Percentiles rank a stretch among this genome's conserved stretches.
Evolutionary conservation across 2,888 invertebrate species (phyloP).

Genomic region (Tortricodes alternella): DNA sequence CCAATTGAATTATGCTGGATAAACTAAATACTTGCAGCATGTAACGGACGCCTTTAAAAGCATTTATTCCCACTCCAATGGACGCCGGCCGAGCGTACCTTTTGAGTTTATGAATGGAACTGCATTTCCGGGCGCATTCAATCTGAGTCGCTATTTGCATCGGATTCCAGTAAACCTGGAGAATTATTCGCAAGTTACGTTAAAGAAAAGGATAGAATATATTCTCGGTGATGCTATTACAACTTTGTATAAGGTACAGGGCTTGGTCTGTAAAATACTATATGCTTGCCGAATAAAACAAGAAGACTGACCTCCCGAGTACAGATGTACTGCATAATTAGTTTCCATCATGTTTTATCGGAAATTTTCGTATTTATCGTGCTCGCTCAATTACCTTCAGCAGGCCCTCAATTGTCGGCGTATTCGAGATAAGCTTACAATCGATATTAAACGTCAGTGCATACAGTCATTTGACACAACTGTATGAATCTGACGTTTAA

Average conservation of each 20-base stretch:
- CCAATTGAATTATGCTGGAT: background rate
- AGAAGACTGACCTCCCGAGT: too few species aligned
- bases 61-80: background rate
- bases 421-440: too few species aligned
- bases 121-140: background rate
- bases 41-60: background rate
- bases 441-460: too few species aligned
- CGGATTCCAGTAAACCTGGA: background rate
- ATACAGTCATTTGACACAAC: too few species aligned
- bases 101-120: background rate
- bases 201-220: background rate
- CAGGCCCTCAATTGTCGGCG: too few species aligned
- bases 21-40: background rate
- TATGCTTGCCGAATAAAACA: too few species aligned
- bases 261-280: too few species aligned
- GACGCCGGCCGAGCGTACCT: background rate
- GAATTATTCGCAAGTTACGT: background rate
- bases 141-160: background rate
- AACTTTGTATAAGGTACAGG: background rate
- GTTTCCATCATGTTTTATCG: too few species aligned
- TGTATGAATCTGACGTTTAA: too few species aligned
- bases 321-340: too few species aligned
- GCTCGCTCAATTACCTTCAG: too few species aligned
- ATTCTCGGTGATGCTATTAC: background rate
- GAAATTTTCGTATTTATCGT: too few species aligned